phyloP scores from a whole-genome alignment of 1,140 invertebrate genomes.

The Papilio polytes region DNA sequence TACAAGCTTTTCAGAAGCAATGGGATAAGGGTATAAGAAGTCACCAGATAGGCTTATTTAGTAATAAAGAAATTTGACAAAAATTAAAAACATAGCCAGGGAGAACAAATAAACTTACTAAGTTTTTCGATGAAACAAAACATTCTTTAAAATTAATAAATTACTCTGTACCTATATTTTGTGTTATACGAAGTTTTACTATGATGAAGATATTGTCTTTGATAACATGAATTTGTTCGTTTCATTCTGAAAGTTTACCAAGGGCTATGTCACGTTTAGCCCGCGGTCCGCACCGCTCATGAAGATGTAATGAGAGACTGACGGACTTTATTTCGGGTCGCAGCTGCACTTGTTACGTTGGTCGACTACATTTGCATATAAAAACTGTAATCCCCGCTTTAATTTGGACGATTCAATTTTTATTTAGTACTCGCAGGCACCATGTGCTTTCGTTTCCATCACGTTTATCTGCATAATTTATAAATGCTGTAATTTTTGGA shows the following conservation, averaged over 20 bases:
- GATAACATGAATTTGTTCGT: slow-evolving; percentile 36
- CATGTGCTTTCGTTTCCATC: slow-evolving; percentile 24
- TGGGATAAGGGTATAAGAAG: too few relatives aligned
- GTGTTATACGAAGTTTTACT: background rate
- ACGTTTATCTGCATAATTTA: slow-evolving; percentile 21
- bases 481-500: background rate
- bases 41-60: too few relatives aligned
- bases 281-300: slow-evolving; percentile 26
- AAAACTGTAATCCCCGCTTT: slow-evolving; percentile 30
- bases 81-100: too few relatives aligned
- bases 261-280: slow-evolving; percentile 35
- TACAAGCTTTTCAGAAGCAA: too few relatives aligned
- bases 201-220: slow-evolving; percentile 17
- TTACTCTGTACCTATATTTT: background rate
- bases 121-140: background rate
- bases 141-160: background rate
- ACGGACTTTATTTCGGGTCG: slow-evolving; percentile 27
- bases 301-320: slow-evolving; percentile 39
- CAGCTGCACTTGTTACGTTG: slow-evolving; percentile 32
- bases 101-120: too few relatives aligned
- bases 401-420: slow-evolving; percentile 26
- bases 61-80: too few relatives aligned
- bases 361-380: slow-evolving; percentile 32
- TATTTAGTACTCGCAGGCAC: slow-evolving; percentile 1
- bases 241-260: slow-evolving; percentile 29